Conservation (phyloP, 64 coral and sea anemone genomes). For the Montipora foliosa region DNA sequence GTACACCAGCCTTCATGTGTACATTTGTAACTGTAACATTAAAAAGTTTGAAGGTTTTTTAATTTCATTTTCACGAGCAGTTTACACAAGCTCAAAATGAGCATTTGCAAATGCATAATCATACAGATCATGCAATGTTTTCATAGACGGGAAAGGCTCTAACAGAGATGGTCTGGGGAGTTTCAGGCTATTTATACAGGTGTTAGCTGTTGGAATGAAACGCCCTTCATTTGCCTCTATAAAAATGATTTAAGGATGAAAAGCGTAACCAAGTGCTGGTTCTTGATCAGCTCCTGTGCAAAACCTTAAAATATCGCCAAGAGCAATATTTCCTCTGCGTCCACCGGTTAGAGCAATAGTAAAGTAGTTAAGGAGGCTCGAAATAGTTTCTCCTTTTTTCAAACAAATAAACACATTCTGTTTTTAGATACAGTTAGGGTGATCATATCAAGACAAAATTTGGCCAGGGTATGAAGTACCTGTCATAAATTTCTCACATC, state of each 20-base stretch:
- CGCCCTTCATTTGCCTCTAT: neutral
- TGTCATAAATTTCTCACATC: too few relatives aligned
- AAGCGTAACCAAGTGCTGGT: conserved; percentile 53
- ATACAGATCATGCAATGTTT: conserved; percentile 16
- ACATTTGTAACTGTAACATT: too few relatives aligned
- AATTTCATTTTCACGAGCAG: neutral
- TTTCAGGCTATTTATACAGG: conserved; percentile 39
- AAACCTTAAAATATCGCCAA: conserved; percentile 45
- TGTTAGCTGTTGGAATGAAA: conserved; percentile 51
- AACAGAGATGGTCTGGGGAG: conserved; percentile 5
- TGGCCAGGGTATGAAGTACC: too few relatives aligned
- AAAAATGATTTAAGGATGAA: conserved; percentile 33
- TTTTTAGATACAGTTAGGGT: neutral
- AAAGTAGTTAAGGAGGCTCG: neutral
- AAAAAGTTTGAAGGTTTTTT: too few relatives aligned
- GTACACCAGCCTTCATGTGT: too few relatives aligned
- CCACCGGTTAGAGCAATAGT: conserved; percentile 37
- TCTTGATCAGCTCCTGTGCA: conserved; percentile 58
- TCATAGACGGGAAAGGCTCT: neutral
- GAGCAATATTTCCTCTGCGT: conserved; percentile 38
- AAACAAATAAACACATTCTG: neutral
- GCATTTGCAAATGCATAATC: conserved; percentile 35
- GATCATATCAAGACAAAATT: too few relatives aligned
- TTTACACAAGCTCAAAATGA: conserved; percentile 19
- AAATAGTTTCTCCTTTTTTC: too few relatives aligned